Base-by-base conservation (phyloP, 1,140 invertebrate genomes). In the Oncopodura yosiiana region DNA sequence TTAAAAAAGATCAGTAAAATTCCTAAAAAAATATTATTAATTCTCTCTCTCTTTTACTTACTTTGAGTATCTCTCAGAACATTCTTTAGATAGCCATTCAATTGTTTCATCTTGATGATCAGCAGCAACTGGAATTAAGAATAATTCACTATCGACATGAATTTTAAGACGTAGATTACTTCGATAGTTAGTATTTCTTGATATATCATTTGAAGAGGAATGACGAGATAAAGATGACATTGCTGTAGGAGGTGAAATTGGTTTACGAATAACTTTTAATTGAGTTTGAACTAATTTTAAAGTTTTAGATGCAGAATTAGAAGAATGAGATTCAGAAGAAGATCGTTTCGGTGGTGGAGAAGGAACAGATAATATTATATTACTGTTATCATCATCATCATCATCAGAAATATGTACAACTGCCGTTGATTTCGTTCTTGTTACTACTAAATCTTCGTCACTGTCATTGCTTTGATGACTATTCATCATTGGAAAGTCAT, bases 1-100 rank as follows among this genome's bases (percentile, higher is more conserved):
- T 29, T 27, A 51, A 27, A 36, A 16, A 34, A 32, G 14, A 27
- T n/a, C 11, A 5, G 26, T 18, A 43, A 16, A 43, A 12, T 43
- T 24, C 24, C 2, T 3, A 14, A 24, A 24, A 23, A 23, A 43
- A 3, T n/a, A 26, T 19, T 43, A 3, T 43, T 5, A 3, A 43
- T 21, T 43, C n/a, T 21, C 24, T 23, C 29, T 34, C n/a, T 29
- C 45, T 5, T 4, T 5, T 4, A 52, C 32, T 18, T 44, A 61
- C 54, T 57, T 44, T 14, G 42, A 53, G 39, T 58, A 58, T 34
- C 62, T 24, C 11, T 32, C 16, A 18, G 51, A 18, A 27, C 23
- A 36, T 52, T 63, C 58, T 37, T 58, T n/a, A 29, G 39, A 53
- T 1, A 63, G 42, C 62, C 62, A 63, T 16, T 60, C 53, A 8